Base-by-base conservation (phyloP, 2,113 vertebrate species). In the Pelmatolapia mariae region DNA sequence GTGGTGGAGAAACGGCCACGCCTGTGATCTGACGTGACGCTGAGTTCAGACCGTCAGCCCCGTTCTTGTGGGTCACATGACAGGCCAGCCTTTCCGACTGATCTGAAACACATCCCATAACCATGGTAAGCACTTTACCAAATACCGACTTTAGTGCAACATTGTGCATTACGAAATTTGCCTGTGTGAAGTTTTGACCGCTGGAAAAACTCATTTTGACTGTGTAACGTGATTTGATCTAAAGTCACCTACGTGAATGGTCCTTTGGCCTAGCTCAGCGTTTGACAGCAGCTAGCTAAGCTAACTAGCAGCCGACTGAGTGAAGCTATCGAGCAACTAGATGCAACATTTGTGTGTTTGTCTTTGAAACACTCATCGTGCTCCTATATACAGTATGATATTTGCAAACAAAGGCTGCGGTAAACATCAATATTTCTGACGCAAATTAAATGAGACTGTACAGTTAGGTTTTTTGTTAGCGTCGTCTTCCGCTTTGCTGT, bases 61-160 rank as follows among this genome's bases (percentile, higher is more conserved):
- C 73, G 26, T 84, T 80, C 57, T 31, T 79, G 71, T 22, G 68
- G 91, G 94, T 96, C 96, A 97, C 96, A 96, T 96, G 96, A 97
- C 92, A 79, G 54, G 53, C 56, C 66, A 87, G 84, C 85, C 81
- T 89, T 92, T 85, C 31, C 71, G 93, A 84, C 85, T 47, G 87
- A 54, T 68, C 87, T 85, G 86, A 78, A 36, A 91, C 90, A 84
- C 85, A 79, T 73, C 91, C 86, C 40, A 85, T 16, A 89, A 96
- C 82, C 89, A 97, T 97, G 96, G 96, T 97, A 90, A 96, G 96
- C 61, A 10, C 19, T 19, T 73, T 2, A 26, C 5, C 6, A 5
- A 12, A 1, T 15, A 10, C 13, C n/a, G 12, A 6, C 63, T 73
- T 3, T 2, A 13, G 0, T 29, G 63, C 6, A 4, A 3, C 24